Evolutionary conservation across 2,113 vertebrate species (phyloP).

Genomic region (Cinclus cinclus): DNA sequence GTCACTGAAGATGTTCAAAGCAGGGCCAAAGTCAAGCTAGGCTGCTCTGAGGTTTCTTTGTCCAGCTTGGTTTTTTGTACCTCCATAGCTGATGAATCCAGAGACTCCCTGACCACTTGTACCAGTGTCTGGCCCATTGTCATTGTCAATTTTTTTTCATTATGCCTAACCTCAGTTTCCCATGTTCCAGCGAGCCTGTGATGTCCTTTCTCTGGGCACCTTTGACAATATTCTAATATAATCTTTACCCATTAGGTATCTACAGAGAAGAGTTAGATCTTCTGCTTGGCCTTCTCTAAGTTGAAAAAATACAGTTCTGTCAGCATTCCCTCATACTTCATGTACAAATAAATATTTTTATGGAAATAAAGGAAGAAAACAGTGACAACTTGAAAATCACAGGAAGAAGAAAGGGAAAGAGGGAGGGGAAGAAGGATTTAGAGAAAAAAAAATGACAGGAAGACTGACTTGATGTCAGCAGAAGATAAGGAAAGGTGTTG

Average conservation of each 20-base stretch:
- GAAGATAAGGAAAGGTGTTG: neutral
- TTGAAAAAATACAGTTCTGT: neutral
- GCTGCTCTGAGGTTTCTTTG: neutral
- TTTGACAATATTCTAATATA: neutral
- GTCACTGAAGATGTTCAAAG: neutral
- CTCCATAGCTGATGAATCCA: neutral
- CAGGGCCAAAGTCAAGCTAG: neutral
- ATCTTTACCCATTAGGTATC: neutral
- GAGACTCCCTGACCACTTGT: neutral
- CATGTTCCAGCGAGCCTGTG: neutral
- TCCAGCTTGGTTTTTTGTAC: neutral
- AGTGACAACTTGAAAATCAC: neutral
- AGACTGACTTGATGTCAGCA: neutral
- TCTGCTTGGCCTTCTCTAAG: neutral
- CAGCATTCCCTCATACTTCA: neutral
- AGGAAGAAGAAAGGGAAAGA: neutral
- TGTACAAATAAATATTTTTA: neutral
- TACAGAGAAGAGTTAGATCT: neutral
- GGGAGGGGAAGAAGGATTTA: neutral
- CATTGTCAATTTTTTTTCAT: neutral
- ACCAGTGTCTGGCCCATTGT: neutral
- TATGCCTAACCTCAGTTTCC: neutral
- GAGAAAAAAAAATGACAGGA: neutral
- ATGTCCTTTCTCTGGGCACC: neutral
- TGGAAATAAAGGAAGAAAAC: neutral